Evolutionary conservation across 2,113 vertebrate genomes (phyloP).

Genomic region (Rhinolophus sinicus): DNA sequence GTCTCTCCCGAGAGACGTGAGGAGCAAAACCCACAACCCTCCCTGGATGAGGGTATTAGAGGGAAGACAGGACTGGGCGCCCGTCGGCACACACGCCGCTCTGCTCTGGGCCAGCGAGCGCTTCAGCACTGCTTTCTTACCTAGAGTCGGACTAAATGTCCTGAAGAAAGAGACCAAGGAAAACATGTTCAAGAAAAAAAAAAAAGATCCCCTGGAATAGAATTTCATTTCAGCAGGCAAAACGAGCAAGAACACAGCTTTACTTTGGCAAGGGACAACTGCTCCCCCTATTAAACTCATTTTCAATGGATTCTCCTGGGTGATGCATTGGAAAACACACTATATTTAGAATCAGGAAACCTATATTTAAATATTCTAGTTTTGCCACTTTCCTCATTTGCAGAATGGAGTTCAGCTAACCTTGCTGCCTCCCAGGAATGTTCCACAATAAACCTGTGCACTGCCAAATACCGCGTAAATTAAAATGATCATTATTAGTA

Average conservation of each 20-base stretch:
- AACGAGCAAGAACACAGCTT: slow-evolving; percentile 46
- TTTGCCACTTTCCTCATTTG: slow-evolving; percentile 35
- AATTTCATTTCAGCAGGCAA: slow-evolving; percentile 58
- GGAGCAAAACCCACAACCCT: neutral
- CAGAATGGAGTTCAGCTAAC: neutral
- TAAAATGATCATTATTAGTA: neutral
- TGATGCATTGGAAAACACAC: slow-evolving; percentile 45
- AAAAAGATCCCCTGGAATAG: slow-evolving; percentile 19
- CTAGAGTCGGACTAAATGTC: neutral
- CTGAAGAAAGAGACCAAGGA: neutral
- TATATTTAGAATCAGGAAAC: slow-evolving; percentile 53
- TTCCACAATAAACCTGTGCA: neutral
- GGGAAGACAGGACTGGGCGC: neutral
- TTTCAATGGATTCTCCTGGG: slow-evolving; percentile 52
- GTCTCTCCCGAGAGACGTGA: neutral
- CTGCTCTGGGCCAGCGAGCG: neutral
- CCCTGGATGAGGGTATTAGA: neutral
- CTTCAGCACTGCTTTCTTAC: neutral
- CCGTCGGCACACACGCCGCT: neutral
- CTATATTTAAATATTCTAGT: slow-evolving; percentile 33
- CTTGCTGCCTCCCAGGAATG: neutral
- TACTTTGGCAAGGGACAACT: slow-evolving; percentile 56
- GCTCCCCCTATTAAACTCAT: slow-evolving; percentile 48
- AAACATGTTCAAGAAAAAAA: neutral
- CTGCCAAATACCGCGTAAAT: neutral